Evolutionary conservation across 2,113 vertebrate genomes (phyloP), one percentile per base, ranked within the genome.

Genomic region (Panthera tigris): DNA sequence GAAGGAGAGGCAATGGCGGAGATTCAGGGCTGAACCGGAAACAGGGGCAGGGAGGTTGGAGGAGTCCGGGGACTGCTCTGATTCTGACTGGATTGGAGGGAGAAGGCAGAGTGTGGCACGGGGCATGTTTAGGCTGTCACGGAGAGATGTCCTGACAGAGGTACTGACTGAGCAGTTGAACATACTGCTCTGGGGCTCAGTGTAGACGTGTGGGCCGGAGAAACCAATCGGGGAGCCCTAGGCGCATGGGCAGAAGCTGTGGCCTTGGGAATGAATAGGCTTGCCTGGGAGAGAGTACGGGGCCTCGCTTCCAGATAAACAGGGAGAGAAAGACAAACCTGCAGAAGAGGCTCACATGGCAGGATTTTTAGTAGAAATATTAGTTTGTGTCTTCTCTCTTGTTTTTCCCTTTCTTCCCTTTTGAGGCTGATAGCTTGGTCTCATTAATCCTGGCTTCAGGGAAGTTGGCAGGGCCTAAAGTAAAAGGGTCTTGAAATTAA

Each of bases 371-470:
- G 52, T 65, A n/a, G 39, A 95, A 92, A 57, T 45, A 80, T 1
- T 39, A 50, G 16, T n/a, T 73, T 25, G 68, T 45, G 7, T 45
- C 45, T 83, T 90, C 31, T 48, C 29, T 79, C 36, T 81, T 71
- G 29, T 79, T 86, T 93, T 25, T 7, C 68, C 50, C n/a, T 95
- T 91, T 89, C 48, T 50, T 82, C 21, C 45, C 50, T 23, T 96
- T 94, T 91, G 50, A 66, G 89, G 41, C 57, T 71, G 29, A 83
- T 84, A 19, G 69, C 69, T 66, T 80, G 31, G 27, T 84, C 65
- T 91, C 61, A 76, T 80, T 79, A 63, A 89, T 91, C n/a, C n/a
- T 88, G 90, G 61, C 39, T 65, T 93, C 65, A 88, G 61, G 39
- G 45, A 95, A 61, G 31, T 74, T 73, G 68, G 55, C 39, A 95